Evolutionary conservation across 2,797 vertebrate genomes (phyloP).

Genomic region (Monodelphis domestica): DNA sequence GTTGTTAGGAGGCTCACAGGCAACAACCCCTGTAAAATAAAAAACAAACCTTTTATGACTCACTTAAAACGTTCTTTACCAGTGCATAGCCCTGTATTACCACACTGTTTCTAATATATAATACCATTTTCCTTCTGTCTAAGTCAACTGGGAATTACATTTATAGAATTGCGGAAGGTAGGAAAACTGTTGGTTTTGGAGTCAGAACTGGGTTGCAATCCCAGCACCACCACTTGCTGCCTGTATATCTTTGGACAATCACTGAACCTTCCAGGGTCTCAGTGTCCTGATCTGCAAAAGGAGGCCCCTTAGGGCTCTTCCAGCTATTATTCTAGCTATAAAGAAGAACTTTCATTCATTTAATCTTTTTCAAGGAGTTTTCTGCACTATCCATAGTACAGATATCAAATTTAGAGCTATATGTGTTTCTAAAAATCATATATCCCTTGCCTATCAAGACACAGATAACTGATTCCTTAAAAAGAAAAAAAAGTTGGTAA

Average conservation of each 20-base stretch:
- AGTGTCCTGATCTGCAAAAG: neutral
- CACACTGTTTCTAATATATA: neutral
- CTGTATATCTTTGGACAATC: no score
- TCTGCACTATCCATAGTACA: neutral
- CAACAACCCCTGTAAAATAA: slow-evolving; percentile 86
- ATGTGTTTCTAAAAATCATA: slow-evolving; percentile 7
- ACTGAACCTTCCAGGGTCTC: neutral
- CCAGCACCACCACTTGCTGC: neutral
- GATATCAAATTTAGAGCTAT: neutral
- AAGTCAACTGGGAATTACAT: neutral
- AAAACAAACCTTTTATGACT: slow-evolving; percentile 18
- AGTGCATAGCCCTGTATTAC: neutral
- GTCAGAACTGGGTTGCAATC: neutral
- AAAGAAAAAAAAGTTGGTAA: slow-evolving; percentile 21
- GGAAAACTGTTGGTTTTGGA: neutral
- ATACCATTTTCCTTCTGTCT: neutral
- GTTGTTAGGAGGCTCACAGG: slow-evolving; percentile 92
- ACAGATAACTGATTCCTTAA: slow-evolving; percentile 43
- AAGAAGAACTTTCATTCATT: neutral
- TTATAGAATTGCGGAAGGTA: neutral
- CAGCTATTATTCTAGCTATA: neutral
- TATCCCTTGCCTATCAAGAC: slow-evolving; percentile 27
- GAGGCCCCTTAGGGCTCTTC: neutral
- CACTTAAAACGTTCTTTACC: slow-evolving; percentile 1
- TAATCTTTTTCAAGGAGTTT: slow-evolving; percentile 16